phyloP scores from a whole-genome alignment of 2,888 invertebrate species.

The Ectemnius cavifrons region DNA sequence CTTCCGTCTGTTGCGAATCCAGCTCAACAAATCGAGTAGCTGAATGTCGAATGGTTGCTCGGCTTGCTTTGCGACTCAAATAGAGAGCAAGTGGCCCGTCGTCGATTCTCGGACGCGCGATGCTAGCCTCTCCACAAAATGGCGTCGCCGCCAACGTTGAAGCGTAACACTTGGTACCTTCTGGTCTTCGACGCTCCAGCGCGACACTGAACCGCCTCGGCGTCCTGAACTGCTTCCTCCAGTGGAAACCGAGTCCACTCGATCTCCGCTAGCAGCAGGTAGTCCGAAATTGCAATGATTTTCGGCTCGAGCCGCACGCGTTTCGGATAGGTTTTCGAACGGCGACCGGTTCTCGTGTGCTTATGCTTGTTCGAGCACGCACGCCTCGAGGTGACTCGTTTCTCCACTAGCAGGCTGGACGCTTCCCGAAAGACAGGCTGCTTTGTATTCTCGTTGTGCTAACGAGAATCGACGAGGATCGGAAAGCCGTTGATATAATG shows the following conservation, averaged over 20 bases:
- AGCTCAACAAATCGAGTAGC: background rate
- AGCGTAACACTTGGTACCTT: conserved; percentile 61
- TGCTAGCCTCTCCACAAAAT: conserved; percentile 69
- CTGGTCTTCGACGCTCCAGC: conserved; percentile 66
- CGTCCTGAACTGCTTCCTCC: conserved; percentile 31
- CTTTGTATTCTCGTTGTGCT: conserved; percentile 15
- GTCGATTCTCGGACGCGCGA: conserved; percentile 40
- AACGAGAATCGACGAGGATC: conserved; percentile 31
- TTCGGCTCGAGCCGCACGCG: background rate
- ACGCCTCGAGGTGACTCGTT: conserved; percentile 9
- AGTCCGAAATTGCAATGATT: background rate
- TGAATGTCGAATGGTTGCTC: background rate
- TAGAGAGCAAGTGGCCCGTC: conserved; percentile 40
- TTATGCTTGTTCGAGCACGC: conserved; percentile 4
- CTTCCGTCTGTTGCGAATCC: background rate
- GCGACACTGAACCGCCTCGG: conserved; percentile 50
- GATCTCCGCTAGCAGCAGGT: background rate
- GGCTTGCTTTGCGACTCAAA: conserved; percentile 40
- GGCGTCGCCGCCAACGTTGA: conserved; percentile 73
- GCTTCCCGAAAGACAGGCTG: conserved; percentile 32
- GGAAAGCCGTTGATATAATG: conserved; percentile 14
- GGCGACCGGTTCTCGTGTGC: background rate
- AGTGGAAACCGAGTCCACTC: background rate
- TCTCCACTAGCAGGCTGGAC: background rate
- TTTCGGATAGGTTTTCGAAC: background rate